Conservation (phyloP, 2,888 invertebrate species). For the Lithophane socia region DNA sequence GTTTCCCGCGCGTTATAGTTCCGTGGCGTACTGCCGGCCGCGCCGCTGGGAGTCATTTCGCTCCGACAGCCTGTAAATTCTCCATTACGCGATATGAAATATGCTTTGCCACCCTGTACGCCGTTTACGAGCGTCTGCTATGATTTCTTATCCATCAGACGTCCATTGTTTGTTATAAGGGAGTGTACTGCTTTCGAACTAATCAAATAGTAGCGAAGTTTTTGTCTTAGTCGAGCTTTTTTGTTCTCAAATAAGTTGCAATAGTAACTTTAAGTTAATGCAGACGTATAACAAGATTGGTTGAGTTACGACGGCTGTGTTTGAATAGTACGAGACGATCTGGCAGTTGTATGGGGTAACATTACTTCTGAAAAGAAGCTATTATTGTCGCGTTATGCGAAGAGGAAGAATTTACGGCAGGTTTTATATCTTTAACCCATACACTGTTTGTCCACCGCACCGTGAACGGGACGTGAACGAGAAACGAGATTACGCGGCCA, state of each 20-base stretch:
- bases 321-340: constrained; percentile 26
- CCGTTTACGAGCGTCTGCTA: constrained; percentile 80
- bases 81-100: constrained; percentile 90
- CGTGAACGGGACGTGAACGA: no score
- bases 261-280: constrained; percentile 2
- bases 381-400: constrained; percentile 7
- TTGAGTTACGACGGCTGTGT: constrained; percentile 24
- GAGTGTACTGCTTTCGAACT: constrained; percentile 62
- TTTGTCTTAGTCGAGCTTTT: not conserved
- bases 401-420: not conserved
- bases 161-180: constrained; percentile 66
- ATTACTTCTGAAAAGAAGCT: constrained; percentile 35
- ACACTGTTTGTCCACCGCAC: no score
- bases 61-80: constrained; percentile 90
- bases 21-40: constrained; percentile 74
- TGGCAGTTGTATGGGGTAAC: constrained; percentile 39
- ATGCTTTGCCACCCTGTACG: constrained; percentile 80
- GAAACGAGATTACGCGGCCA: no score
- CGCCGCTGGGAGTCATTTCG: constrained; percentile 89
- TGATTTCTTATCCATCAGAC: constrained; percentile 78
- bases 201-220: constrained; percentile 52
- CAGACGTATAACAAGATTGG: constrained; percentile 22
- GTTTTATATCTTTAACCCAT: not conserved
- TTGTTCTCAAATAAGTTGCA: constrained; percentile 1
- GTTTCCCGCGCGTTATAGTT: constrained; percentile 55